Evolutionary conservation across 37 sponge, comb jelly and placozoan genomes (phyloP).

Genomic region (Diacarnus erythraeanus): DNA sequence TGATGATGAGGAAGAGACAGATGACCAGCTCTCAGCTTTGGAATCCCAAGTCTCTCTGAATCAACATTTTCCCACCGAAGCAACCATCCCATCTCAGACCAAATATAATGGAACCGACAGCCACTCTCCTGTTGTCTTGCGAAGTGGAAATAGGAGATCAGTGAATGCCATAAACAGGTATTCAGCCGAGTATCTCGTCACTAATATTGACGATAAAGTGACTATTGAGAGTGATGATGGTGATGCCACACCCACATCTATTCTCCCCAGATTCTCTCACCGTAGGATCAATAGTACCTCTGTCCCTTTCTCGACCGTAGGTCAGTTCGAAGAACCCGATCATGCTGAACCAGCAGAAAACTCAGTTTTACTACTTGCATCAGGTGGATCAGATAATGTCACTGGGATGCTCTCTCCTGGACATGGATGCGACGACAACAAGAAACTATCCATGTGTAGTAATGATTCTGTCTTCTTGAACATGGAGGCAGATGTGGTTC

Average conservation of each 20-base stretch:
- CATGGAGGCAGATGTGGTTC: background rate
- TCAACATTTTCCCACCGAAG: background rate
- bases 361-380: background rate
- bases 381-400: background rate
- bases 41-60: background rate
- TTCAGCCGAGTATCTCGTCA: constrained; percentile 17
- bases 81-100: background rate
- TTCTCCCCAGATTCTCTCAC: background rate
- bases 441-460: constrained; percentile 10
- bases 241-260: background rate
- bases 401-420: background rate
- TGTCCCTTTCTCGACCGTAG: background rate
- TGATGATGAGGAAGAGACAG: constrained; percentile 7
- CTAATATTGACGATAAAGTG: constrained; percentile 9
- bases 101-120: background rate
- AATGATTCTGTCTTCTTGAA: constrained; percentile 24
- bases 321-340: background rate
- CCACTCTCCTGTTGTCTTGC: background rate
- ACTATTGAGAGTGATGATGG: background rate
- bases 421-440: background rate
- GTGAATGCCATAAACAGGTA: constrained; percentile 1
- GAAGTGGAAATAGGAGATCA: background rate
- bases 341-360: background rate
- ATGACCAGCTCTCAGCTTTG: constrained; percentile 1
- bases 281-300: constrained; percentile 9